A percentile compares a stretch with the other conserved stretches of the same genome.
Evolutionary conservation across 1,140 invertebrate species (phyloP).

Genomic region (Diorhabda sublineata): DNA sequence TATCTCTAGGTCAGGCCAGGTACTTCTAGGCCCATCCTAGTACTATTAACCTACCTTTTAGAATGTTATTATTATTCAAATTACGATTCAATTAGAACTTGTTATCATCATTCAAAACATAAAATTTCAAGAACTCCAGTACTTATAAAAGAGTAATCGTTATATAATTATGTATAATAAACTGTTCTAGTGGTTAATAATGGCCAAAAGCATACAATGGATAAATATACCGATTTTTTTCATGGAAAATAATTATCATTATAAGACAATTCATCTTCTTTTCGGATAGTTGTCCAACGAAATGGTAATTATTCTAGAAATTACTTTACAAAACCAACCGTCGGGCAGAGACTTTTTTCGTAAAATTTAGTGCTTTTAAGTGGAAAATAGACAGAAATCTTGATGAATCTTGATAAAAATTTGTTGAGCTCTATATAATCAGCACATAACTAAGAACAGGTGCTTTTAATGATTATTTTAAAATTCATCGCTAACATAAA

Average conservation of each 20-base stretch:
- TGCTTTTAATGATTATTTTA: slow-evolving; percentile 1
- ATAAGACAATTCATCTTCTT: background rate
- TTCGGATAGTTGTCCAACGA: background rate
- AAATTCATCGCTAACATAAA: slow-evolving; percentile 6
- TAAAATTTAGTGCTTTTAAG: background rate
- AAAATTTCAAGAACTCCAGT: no score
- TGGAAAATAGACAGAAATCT: slow-evolving; percentile 8
- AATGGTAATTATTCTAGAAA: background rate
- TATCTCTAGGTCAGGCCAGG: no score
- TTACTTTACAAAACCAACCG: background rate
- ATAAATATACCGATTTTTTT: no score
- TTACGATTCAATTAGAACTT: no score
- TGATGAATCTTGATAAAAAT: slow-evolving; percentile 12
- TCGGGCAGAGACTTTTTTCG: background rate
- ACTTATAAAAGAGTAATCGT: no score
- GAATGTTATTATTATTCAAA: no score
- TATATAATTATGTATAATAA: no score
- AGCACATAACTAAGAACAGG: background rate
- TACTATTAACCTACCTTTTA: no score
- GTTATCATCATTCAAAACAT: no score
- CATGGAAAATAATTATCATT: background rate
- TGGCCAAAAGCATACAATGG: no score
- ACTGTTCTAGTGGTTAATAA: no score
- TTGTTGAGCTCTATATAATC: background rate
- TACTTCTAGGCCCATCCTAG: no score